Percentiles rank a stretch among this genome's conserved stretches.
phyloP scores from a whole-genome alignment of 1,140 invertebrate genomes.

The Frieseomelitta varia region DNA sequence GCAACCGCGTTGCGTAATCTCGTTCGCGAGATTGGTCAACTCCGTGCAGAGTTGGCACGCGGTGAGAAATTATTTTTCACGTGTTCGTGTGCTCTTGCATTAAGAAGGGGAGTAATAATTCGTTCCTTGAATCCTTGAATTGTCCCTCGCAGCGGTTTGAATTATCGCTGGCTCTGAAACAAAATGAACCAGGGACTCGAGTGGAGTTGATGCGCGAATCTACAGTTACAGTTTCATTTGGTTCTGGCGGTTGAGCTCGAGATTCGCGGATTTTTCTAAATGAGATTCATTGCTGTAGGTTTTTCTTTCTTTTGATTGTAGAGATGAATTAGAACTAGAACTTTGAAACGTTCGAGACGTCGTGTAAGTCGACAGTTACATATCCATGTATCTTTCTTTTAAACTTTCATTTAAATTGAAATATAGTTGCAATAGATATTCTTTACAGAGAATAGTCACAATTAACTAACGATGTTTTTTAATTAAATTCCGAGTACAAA shows the following conservation, averaged over 20 bases:
- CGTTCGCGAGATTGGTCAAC: background rate
- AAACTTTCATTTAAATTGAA: no score
- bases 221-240: background rate
- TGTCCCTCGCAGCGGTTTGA: background rate
- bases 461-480: no score
- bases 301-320: no score
- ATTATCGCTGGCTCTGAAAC: background rate
- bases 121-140: background rate
- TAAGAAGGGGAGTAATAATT: background rate
- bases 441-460: no score
- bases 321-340: background rate
- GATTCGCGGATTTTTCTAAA: background rate
- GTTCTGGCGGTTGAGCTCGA: background rate
- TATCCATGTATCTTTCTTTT: no score
- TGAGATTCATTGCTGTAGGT: background rate
- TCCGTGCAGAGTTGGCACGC: no score
- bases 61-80: conserved; percentile 10
- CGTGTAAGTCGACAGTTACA: no score
- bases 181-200: no score
- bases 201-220: background rate
- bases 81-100: no score
- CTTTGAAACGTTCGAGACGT: background rate
- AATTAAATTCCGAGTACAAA: no score
- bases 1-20: conserved; percentile 18
- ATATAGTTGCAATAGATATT: no score